Base-by-base conservation (phyloP, 2,888 invertebrate genomes). In the Mantis religiosa region DNA sequence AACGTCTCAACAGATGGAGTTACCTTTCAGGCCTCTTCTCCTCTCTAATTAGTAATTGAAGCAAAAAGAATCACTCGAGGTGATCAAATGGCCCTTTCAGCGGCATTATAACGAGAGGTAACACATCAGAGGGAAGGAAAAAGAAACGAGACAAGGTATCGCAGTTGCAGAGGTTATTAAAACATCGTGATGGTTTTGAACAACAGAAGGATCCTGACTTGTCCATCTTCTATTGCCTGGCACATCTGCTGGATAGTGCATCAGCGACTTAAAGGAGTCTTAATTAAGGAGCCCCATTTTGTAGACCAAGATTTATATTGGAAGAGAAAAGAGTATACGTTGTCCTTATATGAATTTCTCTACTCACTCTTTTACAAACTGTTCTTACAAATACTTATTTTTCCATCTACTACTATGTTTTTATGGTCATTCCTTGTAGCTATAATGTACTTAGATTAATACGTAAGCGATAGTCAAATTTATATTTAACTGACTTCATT, bases 21-120 rank as follows among this genome's bases (percentile, higher is more conserved):
- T 85, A 54, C 85, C 54, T 85, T 54, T 1, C 85, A 34, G 85
- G 71, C 28, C 30, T 81, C 81, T 28, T 86, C 81, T 71, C 14
- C 30, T 54, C 82, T 30, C 87, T 87, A 87, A 87, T 87, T 82
- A 87, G 87, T 87, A 87, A 41, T 82, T 82, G 81, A 41, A 82
- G 82, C 87, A 87, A 34, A 87, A 87, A 87, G n/a, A 82, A 87
- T 82, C 81, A 71, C 81, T 25, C 82, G 87, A 87, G 82, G 87
- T 87, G 34, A 27, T 87, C 82, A 82, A 82, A 30, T 87, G 82
- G 25, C n/a, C 34, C 41, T 82, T 34, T 3, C 9, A 47, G 47
- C 12, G 25, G 30, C 34, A 71, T 71, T 71, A 71, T 71, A 71
- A 71, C 54, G 15, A 71, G 20, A 71, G 54, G 6, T 71, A 71